Evolutionary conservation across 2,888 invertebrate species (phyloP), one percentile per base, ranked within the genome.

Genomic region (Tillus elongatus): DNA sequence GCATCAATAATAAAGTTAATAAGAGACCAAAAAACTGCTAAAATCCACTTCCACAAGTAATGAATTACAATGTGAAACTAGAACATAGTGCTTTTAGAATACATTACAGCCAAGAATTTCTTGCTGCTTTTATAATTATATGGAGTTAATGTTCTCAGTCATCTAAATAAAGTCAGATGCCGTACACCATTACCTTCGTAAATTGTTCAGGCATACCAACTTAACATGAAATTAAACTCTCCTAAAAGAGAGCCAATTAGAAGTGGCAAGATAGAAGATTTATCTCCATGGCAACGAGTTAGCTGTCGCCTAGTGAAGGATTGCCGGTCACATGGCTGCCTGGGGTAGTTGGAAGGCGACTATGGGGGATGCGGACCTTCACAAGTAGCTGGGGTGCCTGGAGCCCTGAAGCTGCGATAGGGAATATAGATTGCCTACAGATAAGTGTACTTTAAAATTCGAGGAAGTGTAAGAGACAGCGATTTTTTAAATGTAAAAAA

Each of bases 231-330:
- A 61, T 61, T 60, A 60, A 60, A 60, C 56, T 57, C 53, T 50
- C 49, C 56, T 57, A 58, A 61, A 63, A 63, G 64, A 61, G 60
- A 63, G 61, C 64, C 64, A 65, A 66, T 66, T 66, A 65, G 63
- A 63, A 60, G 62, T 61, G 61, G 61, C 61, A 64, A 63, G 63
- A 62, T 60, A 54, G 60, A 56, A 62, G 65, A 66, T 66, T 66
- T 66, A 66, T 66, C 59, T 51, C 62, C 65, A 61, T 63, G 56
- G 65, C 63, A 65, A 65, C 65, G 64, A 59, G 58, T 57, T 57
- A 54, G 56, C 59, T 63, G 64, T 64, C 63, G 56, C 54, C 44
- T 47, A 43, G 62, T 66, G 66, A 66, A 59, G 63, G 59, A 66
- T 64, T 60, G 63, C 60, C 54, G 59, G 59, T 61, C 59, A 56